These are phyloP conservation scores for Hippoglossus stenolepis DNA, from an alignment of 2,113 vertebrate species.

Conservation along the genomic window DNA sequence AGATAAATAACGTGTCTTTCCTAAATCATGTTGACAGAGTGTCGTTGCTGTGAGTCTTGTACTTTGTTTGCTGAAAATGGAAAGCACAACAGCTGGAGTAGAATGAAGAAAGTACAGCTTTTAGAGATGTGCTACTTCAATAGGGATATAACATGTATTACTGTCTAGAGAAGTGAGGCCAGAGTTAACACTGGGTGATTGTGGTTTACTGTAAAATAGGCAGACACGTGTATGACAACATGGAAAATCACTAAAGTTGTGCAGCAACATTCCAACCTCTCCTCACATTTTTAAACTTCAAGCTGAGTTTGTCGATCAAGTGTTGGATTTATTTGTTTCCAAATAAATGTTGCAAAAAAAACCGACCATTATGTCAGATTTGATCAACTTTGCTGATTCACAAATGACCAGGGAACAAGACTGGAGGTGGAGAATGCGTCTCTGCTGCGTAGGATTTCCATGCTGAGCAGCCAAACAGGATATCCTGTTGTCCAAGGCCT, in stretches of 20 bases:
- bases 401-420: background rate
- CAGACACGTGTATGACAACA: background rate
- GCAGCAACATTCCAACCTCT: background rate
- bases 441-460: constrained; percentile 72
- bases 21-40: no score
- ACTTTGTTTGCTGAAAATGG: background rate
- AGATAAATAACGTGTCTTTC: no score
- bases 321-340: background rate
- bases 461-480: constrained; percentile 83
- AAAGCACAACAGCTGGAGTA: background rate
- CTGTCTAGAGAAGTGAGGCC: background rate
- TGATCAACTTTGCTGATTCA: constrained; percentile 24
- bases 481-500: constrained; percentile 83
- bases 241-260: background rate
- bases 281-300: background rate
- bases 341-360: background rate
- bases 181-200: constrained; percentile 9
- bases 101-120: constrained; percentile 8
- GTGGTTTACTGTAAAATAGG: background rate
- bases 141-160: background rate
- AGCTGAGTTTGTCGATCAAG: background rate
- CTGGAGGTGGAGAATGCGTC: background rate
- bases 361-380: background rate
- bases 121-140: constrained; percentile 42
- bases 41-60: background rate